Evolutionary conservation across 2,113 vertebrate species (phyloP).

Genomic region (Mormoops blainvillei): DNA sequence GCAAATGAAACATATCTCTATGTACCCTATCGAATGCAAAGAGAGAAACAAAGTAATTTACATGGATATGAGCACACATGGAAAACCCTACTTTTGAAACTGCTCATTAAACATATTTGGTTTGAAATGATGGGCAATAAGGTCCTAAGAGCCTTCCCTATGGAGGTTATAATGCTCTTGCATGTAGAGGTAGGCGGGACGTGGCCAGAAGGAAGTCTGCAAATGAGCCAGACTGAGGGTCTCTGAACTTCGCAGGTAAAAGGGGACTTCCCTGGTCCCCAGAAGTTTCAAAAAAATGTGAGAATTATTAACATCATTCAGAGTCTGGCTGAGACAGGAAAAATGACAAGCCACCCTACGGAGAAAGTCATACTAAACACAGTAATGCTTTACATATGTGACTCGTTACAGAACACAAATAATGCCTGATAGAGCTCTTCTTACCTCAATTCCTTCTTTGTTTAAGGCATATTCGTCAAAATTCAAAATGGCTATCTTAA

Average conservation of each 20-base stretch:
- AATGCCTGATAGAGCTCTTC: not conserved
- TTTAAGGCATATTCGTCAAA: constrained; percentile 99
- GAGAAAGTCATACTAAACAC: not conserved
- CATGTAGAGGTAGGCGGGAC: not conserved
- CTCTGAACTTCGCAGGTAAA: not conserved
- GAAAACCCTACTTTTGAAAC: not conserved
- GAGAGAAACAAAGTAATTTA: not conserved
- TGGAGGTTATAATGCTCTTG: not conserved
- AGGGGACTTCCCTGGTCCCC: not conserved
- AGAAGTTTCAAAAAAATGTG: not conserved
- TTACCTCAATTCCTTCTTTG: constrained; percentile 99
- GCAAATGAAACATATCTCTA: not conserved
- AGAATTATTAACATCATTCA: not conserved
- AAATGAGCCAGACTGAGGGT: not conserved
- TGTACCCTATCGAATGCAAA: not conserved
- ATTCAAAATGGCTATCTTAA: constrained; percentile 98
- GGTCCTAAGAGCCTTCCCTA: fast-evolving
- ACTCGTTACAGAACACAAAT: not conserved
- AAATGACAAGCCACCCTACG: not conserved
- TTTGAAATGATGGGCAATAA: not conserved
- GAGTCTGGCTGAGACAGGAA: not conserved
- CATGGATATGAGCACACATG: not conserved
- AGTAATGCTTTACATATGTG: not conserved
- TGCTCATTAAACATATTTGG: not conserved
- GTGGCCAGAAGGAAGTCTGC: not conserved